phyloP scores from a whole-genome alignment of 2,797 vertebrate species.

The Propithecus deckenii region DNA sequence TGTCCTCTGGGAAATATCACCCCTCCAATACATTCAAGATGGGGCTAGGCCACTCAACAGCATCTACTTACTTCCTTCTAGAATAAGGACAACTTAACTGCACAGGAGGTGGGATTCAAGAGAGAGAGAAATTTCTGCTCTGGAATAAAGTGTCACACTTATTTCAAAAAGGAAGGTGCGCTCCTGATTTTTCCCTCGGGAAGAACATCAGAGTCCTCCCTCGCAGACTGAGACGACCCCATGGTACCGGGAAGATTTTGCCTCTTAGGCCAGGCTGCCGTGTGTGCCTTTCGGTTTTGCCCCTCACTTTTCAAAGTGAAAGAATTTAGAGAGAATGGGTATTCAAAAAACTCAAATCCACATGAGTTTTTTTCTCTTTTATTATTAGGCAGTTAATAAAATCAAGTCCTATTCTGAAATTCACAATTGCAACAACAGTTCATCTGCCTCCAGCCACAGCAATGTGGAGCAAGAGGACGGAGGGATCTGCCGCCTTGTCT shows the following conservation, averaged over 20 bases:
- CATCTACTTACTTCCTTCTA: background rate
- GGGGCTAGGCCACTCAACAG: background rate
- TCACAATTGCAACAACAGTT: background rate
- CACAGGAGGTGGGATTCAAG: background rate
- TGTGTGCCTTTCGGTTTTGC: background rate
- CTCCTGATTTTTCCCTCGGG: background rate
- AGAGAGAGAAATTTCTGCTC: background rate
- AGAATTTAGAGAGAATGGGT: background rate
- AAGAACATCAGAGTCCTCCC: background rate
- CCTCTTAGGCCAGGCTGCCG: background rate
- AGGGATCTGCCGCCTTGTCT: background rate
- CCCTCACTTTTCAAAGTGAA: background rate
- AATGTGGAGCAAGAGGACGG: background rate
- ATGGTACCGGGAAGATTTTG: background rate
- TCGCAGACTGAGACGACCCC: background rate
- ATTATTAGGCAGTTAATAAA: background rate
- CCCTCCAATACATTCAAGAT: background rate
- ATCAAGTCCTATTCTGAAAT: slow-evolving; percentile 8
- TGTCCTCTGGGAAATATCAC: background rate
- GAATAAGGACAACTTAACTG: background rate
- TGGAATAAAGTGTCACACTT: background rate
- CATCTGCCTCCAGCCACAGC: background rate
- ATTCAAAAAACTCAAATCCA: background rate
- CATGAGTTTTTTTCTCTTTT: background rate
- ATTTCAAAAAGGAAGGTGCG: background rate